Base-by-base conservation (phyloP, 2,888 invertebrate genomes). In the Steinernema scapterisci region DNA sequence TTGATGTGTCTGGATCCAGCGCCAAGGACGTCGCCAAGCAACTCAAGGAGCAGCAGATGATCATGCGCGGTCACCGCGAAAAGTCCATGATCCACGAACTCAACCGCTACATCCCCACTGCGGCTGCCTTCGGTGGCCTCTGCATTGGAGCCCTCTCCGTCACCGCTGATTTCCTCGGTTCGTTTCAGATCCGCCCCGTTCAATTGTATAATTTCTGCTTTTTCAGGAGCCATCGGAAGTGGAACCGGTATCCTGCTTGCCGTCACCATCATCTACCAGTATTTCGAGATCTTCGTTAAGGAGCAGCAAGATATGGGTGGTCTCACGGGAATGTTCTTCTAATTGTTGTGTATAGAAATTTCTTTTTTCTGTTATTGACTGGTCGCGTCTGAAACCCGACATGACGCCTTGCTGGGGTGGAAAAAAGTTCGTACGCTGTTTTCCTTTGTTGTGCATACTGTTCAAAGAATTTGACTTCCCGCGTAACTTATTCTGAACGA, bases 291-390 rank as follows among this genome's bases (percentile, higher is more conserved):
- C 88, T 99, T 97, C 90, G 96, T 99, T 81, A 97, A 97, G 89
- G 97, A 99, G 90, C 97, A 99, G 90, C 95, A 95, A 86, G 97
- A 99, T 91, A 95, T 97, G 95, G 97, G 97, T 85, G 90, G 97
- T 88, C 95, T 97, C 95, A 94, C 95, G 89, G 94, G 95, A 85
- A 91, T 97, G 85, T 92, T 97, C 87, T 97, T 97, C 92, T 97
- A 95, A 27, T 19, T 70, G 19, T 19, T 44, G 3, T 46, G 51
- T 48, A 71, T 16, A 71, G 45, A 48, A 46, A 11, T 71, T 43
- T 71, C 45, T 63, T 63, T 48, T 44, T 7, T 21, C 23, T 23
- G n/a, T 54, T 63, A n/a, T 63, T 63, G 21, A 52, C 52, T 52
- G 52, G 52, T 52, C 52, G 52, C 52, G 52, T 31, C 31, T 23